Evolutionary conservation across 1,140 invertebrate genomes (phyloP).

Genomic region (Drosophila mojavensis): DNA sequence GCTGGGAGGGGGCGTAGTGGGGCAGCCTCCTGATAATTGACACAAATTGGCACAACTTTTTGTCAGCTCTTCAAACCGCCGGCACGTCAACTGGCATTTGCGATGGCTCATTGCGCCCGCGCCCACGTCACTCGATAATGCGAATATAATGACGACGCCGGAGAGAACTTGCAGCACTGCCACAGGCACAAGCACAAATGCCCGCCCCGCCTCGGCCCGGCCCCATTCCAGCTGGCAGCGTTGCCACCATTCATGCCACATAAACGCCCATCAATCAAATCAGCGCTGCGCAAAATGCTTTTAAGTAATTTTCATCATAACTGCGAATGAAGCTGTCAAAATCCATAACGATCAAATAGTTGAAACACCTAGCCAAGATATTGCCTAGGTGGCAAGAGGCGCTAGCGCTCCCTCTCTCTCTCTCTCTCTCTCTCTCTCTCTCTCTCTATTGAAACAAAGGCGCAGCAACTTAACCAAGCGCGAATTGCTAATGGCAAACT

Average conservation of each 20-base stretch:
- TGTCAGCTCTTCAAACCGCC: conserved; percentile 73
- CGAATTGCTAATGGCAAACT: conserved; percentile 78
- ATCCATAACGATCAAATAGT: conserved; percentile 80
- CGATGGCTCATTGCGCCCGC: conserved; percentile 64
- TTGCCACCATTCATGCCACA: conserved; percentile 19
- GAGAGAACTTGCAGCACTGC: not conserved
- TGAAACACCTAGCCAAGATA: conserved; percentile 39
- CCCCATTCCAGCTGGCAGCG: not conserved
- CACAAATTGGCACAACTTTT: conserved; percentile 80
- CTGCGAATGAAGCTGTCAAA: conserved; percentile 72
- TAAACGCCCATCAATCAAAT: conserved; percentile 81
- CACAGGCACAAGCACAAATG: not conserved
- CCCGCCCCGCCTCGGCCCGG: too few relatives aligned
- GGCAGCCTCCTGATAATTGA: conserved; percentile 74
- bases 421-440: too few relatives aligned
- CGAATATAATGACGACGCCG: conserved; percentile 71
- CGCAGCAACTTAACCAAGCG: conserved; percentile 66
- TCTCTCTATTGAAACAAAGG: conserved; percentile 26
- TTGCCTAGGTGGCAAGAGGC: conserved; percentile 6
- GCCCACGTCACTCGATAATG: conserved; percentile 67
- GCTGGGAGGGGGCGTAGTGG: not conserved
- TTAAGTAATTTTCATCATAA: conserved; percentile 79
- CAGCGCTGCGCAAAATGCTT: conserved; percentile 73
- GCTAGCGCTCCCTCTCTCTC: too few relatives aligned
- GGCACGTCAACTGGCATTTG: conserved; percentile 78